phyloP scores from a whole-genome alignment of 2,888 invertebrate genomes.

The Sialis lutaria region DNA sequence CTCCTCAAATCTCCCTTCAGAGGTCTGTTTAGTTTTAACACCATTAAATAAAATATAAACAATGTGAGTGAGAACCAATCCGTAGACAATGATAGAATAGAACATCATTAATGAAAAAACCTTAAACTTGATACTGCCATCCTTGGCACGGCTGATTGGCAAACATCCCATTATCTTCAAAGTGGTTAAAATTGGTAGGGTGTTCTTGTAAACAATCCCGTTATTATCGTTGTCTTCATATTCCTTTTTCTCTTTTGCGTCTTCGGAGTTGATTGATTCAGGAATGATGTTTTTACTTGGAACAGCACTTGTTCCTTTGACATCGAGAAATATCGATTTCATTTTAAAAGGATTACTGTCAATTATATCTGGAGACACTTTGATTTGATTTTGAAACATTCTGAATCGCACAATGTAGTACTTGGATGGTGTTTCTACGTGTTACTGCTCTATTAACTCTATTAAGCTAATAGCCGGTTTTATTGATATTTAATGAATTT shows the following conservation, averaged over 20 bases:
- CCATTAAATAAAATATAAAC: constrained; percentile 9
- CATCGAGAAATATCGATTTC: background rate
- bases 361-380: too few relatives aligned
- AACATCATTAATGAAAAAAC: constrained; percentile 35
- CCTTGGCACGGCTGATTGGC: constrained; percentile 34
- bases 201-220: constrained; percentile 22
- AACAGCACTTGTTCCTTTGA: background rate
- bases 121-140: constrained; percentile 20
- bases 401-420: too few relatives aligned
- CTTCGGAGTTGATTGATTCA: too few relatives aligned
- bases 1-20: constrained; percentile 54
- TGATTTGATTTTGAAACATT: too few relatives aligned
- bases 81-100: constrained; percentile 36
- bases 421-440: too few relatives aligned
- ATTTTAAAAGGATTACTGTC: too few relatives aligned
- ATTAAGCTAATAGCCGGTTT: too few relatives aligned
- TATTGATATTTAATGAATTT: too few relatives aligned
- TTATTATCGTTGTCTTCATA: background rate
- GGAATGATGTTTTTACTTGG: background rate
- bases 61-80: constrained; percentile 24
- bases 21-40: constrained; percentile 6
- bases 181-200: constrained; percentile 28
- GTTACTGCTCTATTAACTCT: too few relatives aligned
- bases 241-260: too few relatives aligned
- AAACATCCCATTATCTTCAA: constrained; percentile 40